Evolutionary conservation across 1,140 invertebrate genomes (phyloP).

Genomic region (Copidosoma floridanum): DNA sequence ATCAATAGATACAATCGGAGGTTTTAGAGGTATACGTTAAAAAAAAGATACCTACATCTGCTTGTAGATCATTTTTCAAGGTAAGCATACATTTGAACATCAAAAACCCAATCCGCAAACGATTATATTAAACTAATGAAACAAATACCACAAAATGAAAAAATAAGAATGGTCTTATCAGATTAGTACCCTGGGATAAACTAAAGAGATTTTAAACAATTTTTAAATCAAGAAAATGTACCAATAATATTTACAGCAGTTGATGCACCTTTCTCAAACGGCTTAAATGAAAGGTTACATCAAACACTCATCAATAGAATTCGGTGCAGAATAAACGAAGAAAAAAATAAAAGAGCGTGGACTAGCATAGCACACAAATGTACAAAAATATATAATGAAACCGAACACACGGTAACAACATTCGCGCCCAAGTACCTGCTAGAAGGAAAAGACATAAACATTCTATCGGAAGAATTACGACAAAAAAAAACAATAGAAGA

Average conservation of each 20-base stretch:
- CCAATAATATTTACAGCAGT: constrained; percentile 20
- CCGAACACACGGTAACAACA: constrained; percentile 4
- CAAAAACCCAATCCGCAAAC: constrained; percentile 38
- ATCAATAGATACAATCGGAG: too few relatives aligned
- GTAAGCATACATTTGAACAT: too few relatives aligned
- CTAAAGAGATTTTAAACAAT: constrained; percentile 27
- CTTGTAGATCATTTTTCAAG: too few relatives aligned
- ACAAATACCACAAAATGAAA: constrained; percentile 28
- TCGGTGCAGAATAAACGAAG: constrained; percentile 11
- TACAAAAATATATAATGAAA: constrained; percentile 15
- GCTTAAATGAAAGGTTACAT: constrained; percentile 24
- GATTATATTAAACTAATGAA: constrained; percentile 46
- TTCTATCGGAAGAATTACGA: background rate
- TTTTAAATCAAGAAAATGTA: constrained; percentile 15
- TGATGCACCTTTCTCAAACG: constrained; percentile 23
- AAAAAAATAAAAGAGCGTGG: background rate
- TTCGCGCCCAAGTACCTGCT: constrained; percentile 13
- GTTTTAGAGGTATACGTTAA: too few relatives aligned
- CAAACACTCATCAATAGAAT: constrained; percentile 21
- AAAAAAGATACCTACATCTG: too few relatives aligned
- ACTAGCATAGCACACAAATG: constrained; percentile 9
- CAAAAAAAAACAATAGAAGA: too few relatives aligned
- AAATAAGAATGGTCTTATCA: constrained; percentile 30
- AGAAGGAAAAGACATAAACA: background rate
- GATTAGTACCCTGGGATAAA: constrained; percentile 26